These are phyloP conservation scores for Ceraclea dissimilis DNA, from an alignment of 2,888 invertebrate species.

Conservation along the genomic window DNA sequence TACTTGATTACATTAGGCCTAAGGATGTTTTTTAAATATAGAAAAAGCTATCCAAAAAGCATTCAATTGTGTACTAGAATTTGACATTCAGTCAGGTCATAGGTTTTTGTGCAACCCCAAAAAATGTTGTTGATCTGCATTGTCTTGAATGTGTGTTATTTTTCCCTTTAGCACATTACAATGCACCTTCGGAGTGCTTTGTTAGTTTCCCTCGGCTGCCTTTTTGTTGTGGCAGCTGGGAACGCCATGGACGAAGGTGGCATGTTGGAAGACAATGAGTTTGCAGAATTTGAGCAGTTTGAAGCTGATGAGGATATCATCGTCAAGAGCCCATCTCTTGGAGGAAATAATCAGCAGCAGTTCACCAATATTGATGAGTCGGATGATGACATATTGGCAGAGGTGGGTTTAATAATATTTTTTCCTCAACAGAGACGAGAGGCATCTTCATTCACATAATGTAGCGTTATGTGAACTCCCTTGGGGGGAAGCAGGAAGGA, in stretches of 20 bases:
- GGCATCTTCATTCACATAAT: too few relatives aligned
- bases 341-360: constrained; percentile 30
- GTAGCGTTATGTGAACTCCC: too few relatives aligned
- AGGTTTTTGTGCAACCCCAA: too few relatives aligned
- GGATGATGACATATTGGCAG: constrained; percentile 55
- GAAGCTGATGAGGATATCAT: constrained; percentile 57
- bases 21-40: too few relatives aligned
- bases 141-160: too few relatives aligned
- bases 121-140: too few relatives aligned
- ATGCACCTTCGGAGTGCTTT: constrained; percentile 9
- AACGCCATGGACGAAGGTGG: constrained; percentile 33
- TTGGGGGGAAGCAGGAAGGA: too few relatives aligned
- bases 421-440: too few relatives aligned
- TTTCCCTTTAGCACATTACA: neutral
- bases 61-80: too few relatives aligned
- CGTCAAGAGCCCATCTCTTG: constrained; percentile 32
- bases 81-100: too few relatives aligned
- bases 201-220: neutral
- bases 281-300: constrained; percentile 90
- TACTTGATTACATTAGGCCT: too few relatives aligned
- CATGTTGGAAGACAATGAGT: constrained; percentile 73
- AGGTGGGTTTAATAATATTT: constrained; percentile 39
- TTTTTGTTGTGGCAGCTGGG: constrained; percentile 7
- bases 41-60: too few relatives aligned
- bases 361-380: constrained; percentile 40